Evolutionary conservation across 2,113 vertebrate genomes (phyloP).

Genomic region (Brevimyrus niger): DNA sequence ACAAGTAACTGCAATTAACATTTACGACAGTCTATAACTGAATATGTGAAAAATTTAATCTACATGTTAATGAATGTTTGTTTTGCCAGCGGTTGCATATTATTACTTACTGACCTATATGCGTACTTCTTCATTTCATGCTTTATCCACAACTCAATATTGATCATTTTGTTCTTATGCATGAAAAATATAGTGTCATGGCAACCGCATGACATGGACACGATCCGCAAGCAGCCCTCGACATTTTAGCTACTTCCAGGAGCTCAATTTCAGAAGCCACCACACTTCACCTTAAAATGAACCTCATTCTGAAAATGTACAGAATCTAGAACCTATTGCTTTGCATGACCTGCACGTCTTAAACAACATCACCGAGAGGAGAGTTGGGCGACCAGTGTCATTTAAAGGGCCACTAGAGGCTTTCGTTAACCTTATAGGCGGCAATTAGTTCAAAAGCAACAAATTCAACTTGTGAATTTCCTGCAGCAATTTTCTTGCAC

Average conservation of each 20-base stretch:
- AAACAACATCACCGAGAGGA: not conserved
- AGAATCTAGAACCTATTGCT: not conserved
- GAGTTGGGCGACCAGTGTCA: not conserved
- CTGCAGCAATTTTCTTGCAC: not conserved
- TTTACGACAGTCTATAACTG: not conserved
- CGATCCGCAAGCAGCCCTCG: not conserved
- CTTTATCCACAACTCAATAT: not conserved
- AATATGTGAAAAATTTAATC: not conserved
- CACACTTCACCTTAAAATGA: not conserved
- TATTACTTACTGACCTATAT: not conserved
- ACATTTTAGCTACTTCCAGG: not conserved
- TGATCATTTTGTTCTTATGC: not conserved
- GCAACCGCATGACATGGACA: not conserved
- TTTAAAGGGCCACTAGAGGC: not conserved
- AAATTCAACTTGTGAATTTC: not conserved
- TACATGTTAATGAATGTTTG: not conserved
- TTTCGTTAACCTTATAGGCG: not conserved
- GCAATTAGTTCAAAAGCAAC: not conserved
- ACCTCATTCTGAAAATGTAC: not conserved
- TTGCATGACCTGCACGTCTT: not conserved
- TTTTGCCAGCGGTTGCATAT: not conserved
- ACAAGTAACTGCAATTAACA: not conserved
- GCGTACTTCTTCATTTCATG: not conserved
- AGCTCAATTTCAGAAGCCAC: not conserved
- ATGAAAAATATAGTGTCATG: not conserved